Evolutionary conservation across 2,888 invertebrate species (phyloP).

Genomic region (Yponomeuta evonymella): DNA sequence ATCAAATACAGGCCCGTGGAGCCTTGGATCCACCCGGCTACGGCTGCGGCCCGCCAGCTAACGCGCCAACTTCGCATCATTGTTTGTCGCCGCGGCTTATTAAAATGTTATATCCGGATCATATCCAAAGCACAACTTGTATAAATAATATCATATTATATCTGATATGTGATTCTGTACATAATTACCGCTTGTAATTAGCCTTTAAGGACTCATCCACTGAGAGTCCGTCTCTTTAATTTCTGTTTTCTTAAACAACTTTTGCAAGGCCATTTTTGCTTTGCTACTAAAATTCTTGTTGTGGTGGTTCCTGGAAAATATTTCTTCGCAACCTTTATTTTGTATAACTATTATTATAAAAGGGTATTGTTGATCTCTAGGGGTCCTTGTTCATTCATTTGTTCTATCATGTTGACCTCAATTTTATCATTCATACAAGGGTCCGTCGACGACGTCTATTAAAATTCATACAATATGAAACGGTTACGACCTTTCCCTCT

Average conservation of each 20-base stretch:
- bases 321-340: neutral
- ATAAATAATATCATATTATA: neutral
- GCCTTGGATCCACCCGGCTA: neutral
- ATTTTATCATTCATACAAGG: slow-evolving; percentile 44
- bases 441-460: slow-evolving; percentile 54
- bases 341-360: neutral
- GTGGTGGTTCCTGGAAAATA: too few species aligned
- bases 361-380: neutral
- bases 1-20: slow-evolving; percentile 56
- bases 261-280: too few species aligned
- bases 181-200: too few species aligned
- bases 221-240: too few species aligned
- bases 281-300: too few species aligned
- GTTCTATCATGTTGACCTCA: slow-evolving; percentile 26
- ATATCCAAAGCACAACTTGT: neutral
- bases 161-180: too few species aligned
- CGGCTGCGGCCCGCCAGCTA: slow-evolving; percentile 21
- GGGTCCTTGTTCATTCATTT: neutral
- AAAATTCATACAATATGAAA: slow-evolving; percentile 52
- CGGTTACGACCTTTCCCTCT: slow-evolving; percentile 43
- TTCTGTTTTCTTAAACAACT: too few species aligned
- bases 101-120: too few species aligned
- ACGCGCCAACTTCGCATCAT: neutral
- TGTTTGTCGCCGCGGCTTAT: neutral
- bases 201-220: too few species aligned